A percentile compares a stretch with the other conserved stretches of the same genome.
Evolutionary conservation across 1,140 invertebrate genomes (phyloP).

Genomic region (Heterodera carotae): DNA sequence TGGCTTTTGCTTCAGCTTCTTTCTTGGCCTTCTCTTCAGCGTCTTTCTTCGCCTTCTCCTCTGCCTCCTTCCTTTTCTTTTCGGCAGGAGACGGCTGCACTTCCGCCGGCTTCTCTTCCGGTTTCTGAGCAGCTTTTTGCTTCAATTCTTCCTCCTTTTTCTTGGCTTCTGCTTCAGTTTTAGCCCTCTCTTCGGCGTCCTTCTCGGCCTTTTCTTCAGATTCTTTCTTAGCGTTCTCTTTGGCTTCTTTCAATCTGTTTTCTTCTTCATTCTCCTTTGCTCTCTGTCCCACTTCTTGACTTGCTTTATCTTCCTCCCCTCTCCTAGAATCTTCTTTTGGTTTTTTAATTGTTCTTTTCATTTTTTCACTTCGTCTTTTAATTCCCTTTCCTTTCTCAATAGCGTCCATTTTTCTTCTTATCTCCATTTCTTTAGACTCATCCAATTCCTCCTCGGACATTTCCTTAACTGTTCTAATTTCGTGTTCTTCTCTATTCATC

Average conservation of each 20-base stretch:
- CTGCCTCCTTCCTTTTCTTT: conserved; percentile 5
- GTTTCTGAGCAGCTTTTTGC: conserved; percentile 10
- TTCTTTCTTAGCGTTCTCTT: not conserved
- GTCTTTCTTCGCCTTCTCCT: conserved; percentile 11
- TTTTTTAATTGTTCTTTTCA: not conserved
- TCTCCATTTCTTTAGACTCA: not conserved
- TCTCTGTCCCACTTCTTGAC: too few relatives aligned
- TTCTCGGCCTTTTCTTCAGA: too few relatives aligned
- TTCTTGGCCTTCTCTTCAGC: not conserved
- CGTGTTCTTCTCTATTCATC: not conserved
- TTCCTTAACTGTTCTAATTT: not conserved
- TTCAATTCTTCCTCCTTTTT: not conserved
- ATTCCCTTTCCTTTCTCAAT: not conserved
- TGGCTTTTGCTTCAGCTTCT: too few relatives aligned
- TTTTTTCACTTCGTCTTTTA: conserved; percentile 1
- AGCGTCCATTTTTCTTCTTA: not conserved
- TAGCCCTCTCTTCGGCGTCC: not conserved
- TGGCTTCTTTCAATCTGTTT: too few relatives aligned
- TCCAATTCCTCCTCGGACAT: conserved; percentile 1
- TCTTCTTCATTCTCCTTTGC: too few relatives aligned
- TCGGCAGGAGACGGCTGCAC: not conserved
- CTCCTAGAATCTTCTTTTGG: too few relatives aligned
- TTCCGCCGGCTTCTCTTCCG: not conserved
- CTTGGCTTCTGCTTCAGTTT: not conserved
- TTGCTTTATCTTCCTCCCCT: too few relatives aligned